Conservation (phyloP, 1,140 invertebrate species). For the Drosophila aff. region DNA sequence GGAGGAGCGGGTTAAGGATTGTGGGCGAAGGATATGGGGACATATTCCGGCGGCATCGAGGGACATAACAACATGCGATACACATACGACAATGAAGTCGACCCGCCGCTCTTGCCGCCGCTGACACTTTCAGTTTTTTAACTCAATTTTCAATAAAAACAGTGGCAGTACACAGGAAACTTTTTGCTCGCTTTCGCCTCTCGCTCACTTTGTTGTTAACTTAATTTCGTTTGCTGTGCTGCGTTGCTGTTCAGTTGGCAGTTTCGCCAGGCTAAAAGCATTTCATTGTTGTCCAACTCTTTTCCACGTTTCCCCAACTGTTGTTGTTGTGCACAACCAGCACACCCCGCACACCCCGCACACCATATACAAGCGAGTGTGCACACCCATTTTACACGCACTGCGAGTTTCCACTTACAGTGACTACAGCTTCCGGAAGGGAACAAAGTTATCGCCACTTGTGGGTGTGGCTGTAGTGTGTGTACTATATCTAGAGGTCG, state of each 20-base stretch:
- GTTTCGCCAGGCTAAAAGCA: constrained; percentile 72
- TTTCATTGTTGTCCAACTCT: constrained; percentile 81
- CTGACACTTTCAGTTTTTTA: constrained; percentile 78
- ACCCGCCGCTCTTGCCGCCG: constrained; percentile 14
- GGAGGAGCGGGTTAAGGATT: not conserved
- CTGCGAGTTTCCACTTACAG: constrained; percentile 70
- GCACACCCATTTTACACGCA: constrained; percentile 68
- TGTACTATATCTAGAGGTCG: not conserved
- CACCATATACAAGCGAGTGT: constrained; percentile 5
- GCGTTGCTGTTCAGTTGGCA: constrained; percentile 42
- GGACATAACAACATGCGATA: constrained; percentile 14
- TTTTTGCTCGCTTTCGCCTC: constrained; percentile 44
- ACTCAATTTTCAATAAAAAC: constrained; percentile 80
- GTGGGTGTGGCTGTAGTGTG: not conserved
- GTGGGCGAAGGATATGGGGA: not conserved
- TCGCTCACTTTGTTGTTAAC: constrained; percentile 71
- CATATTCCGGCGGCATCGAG: constrained; percentile 1
- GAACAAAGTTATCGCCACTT: constrained; percentile 28
- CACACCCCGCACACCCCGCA: constrained; percentile 4
- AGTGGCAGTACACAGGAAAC: constrained; percentile 65
- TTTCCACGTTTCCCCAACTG: constrained; percentile 9
- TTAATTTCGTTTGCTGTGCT: constrained; percentile 65
- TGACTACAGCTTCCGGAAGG: constrained; percentile 12
- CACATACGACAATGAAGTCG: constrained; percentile 33
- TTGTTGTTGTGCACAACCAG: constrained; percentile 26